Base-by-base conservation (phyloP, 2,888 invertebrate species). In the Orthosia gracilis region DNA sequence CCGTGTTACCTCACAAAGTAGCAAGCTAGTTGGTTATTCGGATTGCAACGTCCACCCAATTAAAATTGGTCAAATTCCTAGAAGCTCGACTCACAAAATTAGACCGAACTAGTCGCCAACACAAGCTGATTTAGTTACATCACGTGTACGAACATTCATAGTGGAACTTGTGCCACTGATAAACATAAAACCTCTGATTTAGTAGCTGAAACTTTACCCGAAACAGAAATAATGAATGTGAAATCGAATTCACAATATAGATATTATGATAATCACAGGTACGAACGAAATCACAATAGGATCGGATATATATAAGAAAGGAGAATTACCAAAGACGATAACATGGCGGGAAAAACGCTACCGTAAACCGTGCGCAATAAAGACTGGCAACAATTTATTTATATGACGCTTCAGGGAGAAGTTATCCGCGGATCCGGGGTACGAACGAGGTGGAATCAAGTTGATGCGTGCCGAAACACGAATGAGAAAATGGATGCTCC, bases 381-480 rank as follows among this genome's bases (percentile, higher is more conserved):
- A 95, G 95, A 94, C 94, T 92, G 93, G 91, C 95, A 93, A 96
- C 96, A 96, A 96, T 96, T 96, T 96, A 96, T 96, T 96, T 96
- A 95, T 96, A 96, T 96, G 96, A 95, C 93, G 94, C 96, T 94
- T 94, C 89, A 88, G 96, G 96, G 96, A 95, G 94, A 94, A 94
- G 93, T 96, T 96, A 94, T 91, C 94, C 93, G 88, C 91, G 90
- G 93, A 94, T 90, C 93, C 89, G 90, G 90, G 89, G 90, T 89
- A 91, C 87, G 92, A 92, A 92, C 93, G 93, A 94, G 94, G 93
- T 93, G 91, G 92, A 95, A 96, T 96, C 94, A 94, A 95, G 93
- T 95, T 95, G 95, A 94, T 95, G 92, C 92, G 93, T 93, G 91
- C 91, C 90, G 89, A 90, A 91, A 91, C 89, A 85, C 86, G 82